Percentiles rank a stretch among this genome's conserved stretches.
These are phyloP conservation scores for Apoda limacodes DNA, from an alignment of 2,888 invertebrate genomes.

Conservation along the genomic window DNA sequence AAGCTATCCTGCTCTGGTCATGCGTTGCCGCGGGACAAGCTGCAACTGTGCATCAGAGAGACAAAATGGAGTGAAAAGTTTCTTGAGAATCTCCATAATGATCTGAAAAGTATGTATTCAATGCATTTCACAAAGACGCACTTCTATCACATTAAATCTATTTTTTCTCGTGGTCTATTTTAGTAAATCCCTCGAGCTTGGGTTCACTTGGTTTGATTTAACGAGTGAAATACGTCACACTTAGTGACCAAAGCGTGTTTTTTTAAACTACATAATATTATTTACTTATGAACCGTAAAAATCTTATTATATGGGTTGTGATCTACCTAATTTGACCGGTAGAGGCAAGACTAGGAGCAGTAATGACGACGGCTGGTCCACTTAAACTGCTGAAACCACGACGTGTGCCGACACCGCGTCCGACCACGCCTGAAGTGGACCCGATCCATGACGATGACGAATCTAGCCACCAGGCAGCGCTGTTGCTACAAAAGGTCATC, in stretches of 20 bases:
- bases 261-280: no score
- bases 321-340: not conserved
- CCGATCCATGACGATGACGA: slow-evolving; percentile 33
- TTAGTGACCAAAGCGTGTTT: no score
- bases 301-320: no score
- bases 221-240: no score
- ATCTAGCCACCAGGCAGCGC: slow-evolving; percentile 52
- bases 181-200: no score
- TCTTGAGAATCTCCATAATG: slow-evolving; percentile 68
- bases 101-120: slow-evolving; percentile 62
- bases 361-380: slow-evolving; percentile 29
- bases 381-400: slow-evolving; percentile 42
- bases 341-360: slow-evolving; percentile 53
- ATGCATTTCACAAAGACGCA: no score
- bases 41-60: slow-evolving; percentile 67
- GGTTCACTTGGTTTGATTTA: no score
- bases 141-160: no score
- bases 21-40: slow-evolving; percentile 38
- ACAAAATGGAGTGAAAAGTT: slow-evolving; percentile 76
- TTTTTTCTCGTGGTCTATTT: no score
- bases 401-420: slow-evolving; percentile 25
- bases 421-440: slow-evolving; percentile 43
- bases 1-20: slow-evolving; percentile 51
- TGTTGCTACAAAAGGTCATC: slow-evolving; percentile 75
- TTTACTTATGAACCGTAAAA: no score